These are phyloP conservation scores for Aphelocoma coerulescens DNA, from an alignment of 2,113 vertebrate genomes.

Conservation along the genomic window DNA sequence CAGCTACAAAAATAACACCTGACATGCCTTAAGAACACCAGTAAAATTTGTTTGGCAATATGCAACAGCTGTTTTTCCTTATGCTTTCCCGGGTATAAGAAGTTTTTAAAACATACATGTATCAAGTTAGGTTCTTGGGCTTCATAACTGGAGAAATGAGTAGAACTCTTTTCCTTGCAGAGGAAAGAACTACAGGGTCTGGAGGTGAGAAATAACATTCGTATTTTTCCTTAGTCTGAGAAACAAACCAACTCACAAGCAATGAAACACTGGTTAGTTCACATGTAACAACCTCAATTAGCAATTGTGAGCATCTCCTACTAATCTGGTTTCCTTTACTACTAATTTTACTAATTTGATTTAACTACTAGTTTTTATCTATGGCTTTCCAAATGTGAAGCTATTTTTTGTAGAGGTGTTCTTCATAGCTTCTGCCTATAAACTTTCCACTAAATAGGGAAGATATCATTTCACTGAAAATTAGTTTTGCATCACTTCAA, in stretches of 20 bases:
- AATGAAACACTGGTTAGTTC: not conserved
- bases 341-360: not conserved
- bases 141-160: not conserved
- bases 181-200: not conserved
- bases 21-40: not conserved
- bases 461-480: not conserved
- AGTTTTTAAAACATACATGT: not conserved
- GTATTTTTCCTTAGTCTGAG: not conserved
- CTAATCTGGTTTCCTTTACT: not conserved
- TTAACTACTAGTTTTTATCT: not conserved
- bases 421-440: not conserved
- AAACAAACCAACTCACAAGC: not conserved
- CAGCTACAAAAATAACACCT: not conserved
- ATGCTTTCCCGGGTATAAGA: not conserved
- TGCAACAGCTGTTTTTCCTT: not conserved
- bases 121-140: not conserved
- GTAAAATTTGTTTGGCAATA: not conserved
- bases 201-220: not conserved
- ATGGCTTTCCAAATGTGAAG: not conserved
- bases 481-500: not conserved
- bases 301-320: not conserved
- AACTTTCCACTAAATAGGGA: not conserved
- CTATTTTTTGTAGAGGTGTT: not conserved
- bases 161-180: not conserved
- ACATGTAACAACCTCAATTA: not conserved